Base-by-base conservation (phyloP, 2,888 invertebrate species). In the Petrolisthes cinctipes region DNA sequence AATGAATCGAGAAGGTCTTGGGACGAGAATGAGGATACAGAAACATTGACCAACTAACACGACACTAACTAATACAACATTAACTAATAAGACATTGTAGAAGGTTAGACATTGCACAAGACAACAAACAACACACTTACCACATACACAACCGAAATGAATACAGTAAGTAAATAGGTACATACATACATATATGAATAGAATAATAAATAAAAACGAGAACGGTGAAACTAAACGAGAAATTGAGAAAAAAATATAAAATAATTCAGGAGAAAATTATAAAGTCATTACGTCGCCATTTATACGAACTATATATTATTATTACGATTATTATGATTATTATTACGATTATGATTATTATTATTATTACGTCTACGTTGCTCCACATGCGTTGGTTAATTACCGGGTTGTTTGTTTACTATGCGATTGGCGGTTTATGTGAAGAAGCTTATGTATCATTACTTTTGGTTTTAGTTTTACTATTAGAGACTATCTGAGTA, bases 301-400 rank as follows among this genome's bases (percentile, higher is more conserved):
- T 71, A n/a, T 66, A 76, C 76, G 51, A 76, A 76, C 53, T 11
- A 4, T 76, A 76, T 37, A 9, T 37, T 76, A 71, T 20, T 37
- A 37, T 37, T 37, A 37, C 37, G 37, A 37, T 37, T 37, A 37
- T 37, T 37, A 37, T 37, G 37, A 37, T 37, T 37, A 37, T 37
- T 37, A 37, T 37, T 37, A 37, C 37, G 37, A 37, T 37, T 37
- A 37, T 37, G 37, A 37, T 37, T 37, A 37, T 37, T 0, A 14
- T 11, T 66, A 11, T 66, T 37, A 53, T 76, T 76, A 53, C 37
- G 51, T 14, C 37, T 76, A 53, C 53, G 53, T 9, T 76, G n/a
- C 11, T 37, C 37, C 56, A 54, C 79, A 79, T 79, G 79, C 79
- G 53, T 79, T 79, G 79, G 79, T 79, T 79, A 79, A 79, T 79